Evolutionary conservation across 2,797 vertebrate species (phyloP).

Genomic region (Diplodus sargus): DNA sequence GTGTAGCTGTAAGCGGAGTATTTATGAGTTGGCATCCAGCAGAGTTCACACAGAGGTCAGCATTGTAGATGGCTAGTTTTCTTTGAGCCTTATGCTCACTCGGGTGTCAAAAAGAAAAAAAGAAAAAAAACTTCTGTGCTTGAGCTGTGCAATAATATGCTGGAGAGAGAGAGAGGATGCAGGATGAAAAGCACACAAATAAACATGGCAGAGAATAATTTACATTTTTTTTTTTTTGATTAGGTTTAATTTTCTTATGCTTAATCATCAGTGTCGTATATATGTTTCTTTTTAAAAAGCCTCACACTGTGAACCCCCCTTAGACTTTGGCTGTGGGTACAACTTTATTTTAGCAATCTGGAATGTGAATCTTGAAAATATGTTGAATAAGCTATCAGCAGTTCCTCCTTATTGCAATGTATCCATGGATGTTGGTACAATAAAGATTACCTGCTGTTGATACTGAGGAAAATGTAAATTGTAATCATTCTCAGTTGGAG

Average conservation of each 20-base stretch:
- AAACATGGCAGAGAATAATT: conserved; percentile 11
- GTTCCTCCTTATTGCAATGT: not conserved
- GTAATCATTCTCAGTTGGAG: no score
- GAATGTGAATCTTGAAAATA: not conserved
- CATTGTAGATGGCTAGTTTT: conserved; percentile 42
- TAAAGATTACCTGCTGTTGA: no score
- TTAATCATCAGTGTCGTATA: not conserved
- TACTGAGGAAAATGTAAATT: no score
- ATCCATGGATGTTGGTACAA: not conserved
- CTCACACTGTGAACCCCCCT: no score
- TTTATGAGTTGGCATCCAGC: conserved; percentile 61
- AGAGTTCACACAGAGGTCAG: conserved; percentile 70
- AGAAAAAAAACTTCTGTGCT: not conserved
- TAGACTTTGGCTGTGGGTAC: not conserved
- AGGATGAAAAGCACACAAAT: conserved; percentile 7
- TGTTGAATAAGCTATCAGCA: not conserved
- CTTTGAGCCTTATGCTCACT: conserved; percentile 46
- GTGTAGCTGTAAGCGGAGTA: conserved; percentile 57
- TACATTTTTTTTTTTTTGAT: conserved; percentile 4
- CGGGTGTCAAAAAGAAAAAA: conserved; percentile 8
- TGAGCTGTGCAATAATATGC: conserved; percentile 2
- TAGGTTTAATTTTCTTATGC: conserved; percentile 18
- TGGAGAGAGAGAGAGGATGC: not conserved
- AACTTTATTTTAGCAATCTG: no score
- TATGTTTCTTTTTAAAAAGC: not conserved